A percentile compares a stretch with the other conserved stretches of the same genome.
Conservation (phyloP, 2,113 vertebrate species). For the Puntigrus tetrazona region DNA sequence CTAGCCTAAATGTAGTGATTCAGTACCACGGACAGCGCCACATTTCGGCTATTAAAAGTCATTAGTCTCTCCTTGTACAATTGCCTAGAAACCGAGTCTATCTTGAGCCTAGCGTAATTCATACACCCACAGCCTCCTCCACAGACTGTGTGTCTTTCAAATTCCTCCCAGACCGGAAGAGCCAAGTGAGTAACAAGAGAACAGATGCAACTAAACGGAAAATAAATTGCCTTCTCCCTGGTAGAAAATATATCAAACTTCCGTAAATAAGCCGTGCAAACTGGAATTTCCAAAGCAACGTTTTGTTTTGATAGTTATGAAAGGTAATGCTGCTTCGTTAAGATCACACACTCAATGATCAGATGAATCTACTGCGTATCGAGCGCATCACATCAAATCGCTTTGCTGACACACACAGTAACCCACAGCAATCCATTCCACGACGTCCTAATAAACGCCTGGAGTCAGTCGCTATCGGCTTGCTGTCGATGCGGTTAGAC, state of each 20-base stretch:
- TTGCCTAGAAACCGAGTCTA: slow-evolving; percentile 38
- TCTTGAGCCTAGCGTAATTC: slow-evolving; percentile 37
- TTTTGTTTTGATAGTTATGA: background rate
- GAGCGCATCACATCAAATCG: slow-evolving; percentile 24
- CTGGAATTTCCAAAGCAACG: background rate
- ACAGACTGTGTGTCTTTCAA: slow-evolving; percentile 26
- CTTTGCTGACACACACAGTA: slow-evolving; percentile 52
- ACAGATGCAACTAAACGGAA: slow-evolving; percentile 26
- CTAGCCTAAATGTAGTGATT: background rate
- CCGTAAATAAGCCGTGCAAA: background rate
- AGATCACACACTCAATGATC: slow-evolving; percentile 26
- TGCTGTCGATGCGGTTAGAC: slow-evolving; percentile 66
- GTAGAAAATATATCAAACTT: slow-evolving; percentile 5
- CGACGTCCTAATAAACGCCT: slow-evolving; percentile 24
- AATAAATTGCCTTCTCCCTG: slow-evolving; percentile 12
- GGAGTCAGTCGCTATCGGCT: slow-evolving; percentile 66
- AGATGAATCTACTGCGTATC: slow-evolving; percentile 34
- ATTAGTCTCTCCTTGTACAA: slow-evolving; percentile 28
- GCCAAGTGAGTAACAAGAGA: slow-evolving; percentile 35
- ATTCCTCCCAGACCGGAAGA: slow-evolving; percentile 19
- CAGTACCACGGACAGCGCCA: slow-evolving; percentile 20
- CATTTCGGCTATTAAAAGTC: slow-evolving; percentile 18
- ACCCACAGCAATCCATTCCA: slow-evolving; percentile 35
- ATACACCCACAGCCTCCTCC: slow-evolving; percentile 43
- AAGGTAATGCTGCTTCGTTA: background rate